These are phyloP conservation scores for Oenanthe melanoleuca DNA, from an alignment of 2,113 vertebrate species.

Conservation along the genomic window DNA sequence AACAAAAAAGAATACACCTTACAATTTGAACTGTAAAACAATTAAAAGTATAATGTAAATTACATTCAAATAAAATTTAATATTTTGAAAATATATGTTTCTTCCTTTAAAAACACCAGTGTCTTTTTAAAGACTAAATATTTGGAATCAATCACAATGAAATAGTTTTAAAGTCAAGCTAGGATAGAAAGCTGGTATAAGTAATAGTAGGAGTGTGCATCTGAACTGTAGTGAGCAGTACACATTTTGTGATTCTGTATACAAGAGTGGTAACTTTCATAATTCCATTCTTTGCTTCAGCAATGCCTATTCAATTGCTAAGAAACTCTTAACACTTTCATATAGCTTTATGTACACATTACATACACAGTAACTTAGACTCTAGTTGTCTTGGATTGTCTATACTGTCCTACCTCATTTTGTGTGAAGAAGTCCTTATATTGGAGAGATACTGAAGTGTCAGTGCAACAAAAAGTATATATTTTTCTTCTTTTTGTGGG, in stretches of 20 bases:
- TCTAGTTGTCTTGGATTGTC: not conserved
- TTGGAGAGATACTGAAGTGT: not conserved
- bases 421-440: not conserved
- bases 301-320: not conserved
- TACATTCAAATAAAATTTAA: conserved; percentile 45
- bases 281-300: not conserved
- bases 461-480: not conserved
- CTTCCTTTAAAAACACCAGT: not conserved
- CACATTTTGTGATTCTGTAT: not conserved
- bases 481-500: not conserved
- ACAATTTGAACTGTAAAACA: conserved; percentile 75
- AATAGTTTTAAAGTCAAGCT: conserved; percentile 23
- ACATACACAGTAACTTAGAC: not conserved
- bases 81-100: not conserved
- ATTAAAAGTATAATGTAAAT: conserved; percentile 57
- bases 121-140: not conserved
- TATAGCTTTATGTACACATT: not conserved
- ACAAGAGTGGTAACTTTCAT: not conserved
- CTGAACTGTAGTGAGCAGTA: not conserved
- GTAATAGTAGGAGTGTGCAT: not conserved
- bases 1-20: conserved; percentile 77
- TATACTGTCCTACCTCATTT: not conserved
- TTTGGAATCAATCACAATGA: not conserved
- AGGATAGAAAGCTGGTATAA: not conserved
- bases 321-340: not conserved